Percentiles rank a stretch among this genome's conserved stretches.
Conservation (phyloP, 2,888 invertebrate genomes). For the Rhogogaster chlorosoma region DNA sequence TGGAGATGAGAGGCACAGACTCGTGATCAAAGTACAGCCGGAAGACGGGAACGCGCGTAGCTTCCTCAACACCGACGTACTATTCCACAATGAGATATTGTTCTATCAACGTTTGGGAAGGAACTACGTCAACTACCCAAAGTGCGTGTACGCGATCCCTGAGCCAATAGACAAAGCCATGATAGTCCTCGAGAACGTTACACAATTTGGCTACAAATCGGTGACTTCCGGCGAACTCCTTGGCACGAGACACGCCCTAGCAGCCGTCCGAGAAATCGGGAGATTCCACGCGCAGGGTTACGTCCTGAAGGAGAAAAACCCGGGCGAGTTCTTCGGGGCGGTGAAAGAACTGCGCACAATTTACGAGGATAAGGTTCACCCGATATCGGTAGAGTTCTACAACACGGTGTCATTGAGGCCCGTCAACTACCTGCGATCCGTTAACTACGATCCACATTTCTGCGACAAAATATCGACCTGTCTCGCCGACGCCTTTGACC, state of each 20-base stretch:
- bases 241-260: constrained; percentile 61
- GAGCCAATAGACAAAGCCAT: background rate
- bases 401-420: too few relatives aligned
- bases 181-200: constrained; percentile 34
- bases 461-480: constrained; percentile 61
- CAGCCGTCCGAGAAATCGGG: constrained; percentile 67
- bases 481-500: constrained; percentile 57
- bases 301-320: constrained; percentile 62
- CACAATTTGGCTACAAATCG: background rate
- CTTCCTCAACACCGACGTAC: background rate
- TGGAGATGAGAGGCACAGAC: background rate
- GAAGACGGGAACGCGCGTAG: constrained; percentile 42
- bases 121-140: constrained; percentile 16
- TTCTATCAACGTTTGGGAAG: constrained; percentile 21
- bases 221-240: constrained; percentile 51
- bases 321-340: constrained; percentile 61
- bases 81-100: constrained; percentile 19
- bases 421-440: constrained; percentile 59
- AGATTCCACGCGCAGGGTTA: constrained; percentile 69
- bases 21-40: constrained; percentile 40
- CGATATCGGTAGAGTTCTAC: background rate
- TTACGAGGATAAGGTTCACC: background rate
- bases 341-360: constrained; percentile 61
- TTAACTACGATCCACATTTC: constrained; percentile 62
- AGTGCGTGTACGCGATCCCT: background rate